Evolutionary conservation across 1,140 invertebrate genomes (phyloP).

Genomic region (Potamilus streckersoni): DNA sequence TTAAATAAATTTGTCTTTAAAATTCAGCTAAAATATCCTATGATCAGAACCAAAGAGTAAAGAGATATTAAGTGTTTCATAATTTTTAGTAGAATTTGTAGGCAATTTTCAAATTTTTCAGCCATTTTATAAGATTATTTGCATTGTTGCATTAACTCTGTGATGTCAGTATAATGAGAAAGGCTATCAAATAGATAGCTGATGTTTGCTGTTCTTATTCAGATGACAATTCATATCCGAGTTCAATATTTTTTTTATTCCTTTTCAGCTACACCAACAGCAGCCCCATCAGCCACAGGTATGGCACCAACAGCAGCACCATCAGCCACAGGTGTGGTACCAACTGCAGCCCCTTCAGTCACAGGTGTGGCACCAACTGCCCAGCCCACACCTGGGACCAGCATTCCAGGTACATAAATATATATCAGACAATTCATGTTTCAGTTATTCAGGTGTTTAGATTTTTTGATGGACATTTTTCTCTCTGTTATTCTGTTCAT

Average conservation of each 20-base stretch:
- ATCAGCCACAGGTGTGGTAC: background rate
- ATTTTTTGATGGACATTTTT: background rate
- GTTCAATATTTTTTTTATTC: background rate
- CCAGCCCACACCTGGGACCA: constrained; percentile 9
- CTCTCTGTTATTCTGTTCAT: background rate
- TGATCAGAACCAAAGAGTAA: no score
- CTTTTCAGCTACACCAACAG: background rate
- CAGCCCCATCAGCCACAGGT: no score
- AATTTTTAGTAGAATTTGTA: no score
- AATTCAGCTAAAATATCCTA: no score
- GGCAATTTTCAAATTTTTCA: constrained; percentile 69
- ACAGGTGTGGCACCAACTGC: constrained; percentile 8
- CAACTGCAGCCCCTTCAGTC: no score
- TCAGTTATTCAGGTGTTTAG: background rate
- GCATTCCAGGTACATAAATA: constrained; percentile 20
- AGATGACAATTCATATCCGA: no score
- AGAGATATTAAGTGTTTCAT: no score
- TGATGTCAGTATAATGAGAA: background rate
- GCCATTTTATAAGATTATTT: constrained; percentile 75
- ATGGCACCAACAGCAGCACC: constrained; percentile 9
- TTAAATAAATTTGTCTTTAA: no score
- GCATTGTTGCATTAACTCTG: constrained; percentile 18
- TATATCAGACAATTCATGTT: background rate
- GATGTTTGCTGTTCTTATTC: background rate
- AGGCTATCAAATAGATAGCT: no score